Conservation (phyloP, 1,140 invertebrate genomes). For the Glossosoma conforme region DNA sequence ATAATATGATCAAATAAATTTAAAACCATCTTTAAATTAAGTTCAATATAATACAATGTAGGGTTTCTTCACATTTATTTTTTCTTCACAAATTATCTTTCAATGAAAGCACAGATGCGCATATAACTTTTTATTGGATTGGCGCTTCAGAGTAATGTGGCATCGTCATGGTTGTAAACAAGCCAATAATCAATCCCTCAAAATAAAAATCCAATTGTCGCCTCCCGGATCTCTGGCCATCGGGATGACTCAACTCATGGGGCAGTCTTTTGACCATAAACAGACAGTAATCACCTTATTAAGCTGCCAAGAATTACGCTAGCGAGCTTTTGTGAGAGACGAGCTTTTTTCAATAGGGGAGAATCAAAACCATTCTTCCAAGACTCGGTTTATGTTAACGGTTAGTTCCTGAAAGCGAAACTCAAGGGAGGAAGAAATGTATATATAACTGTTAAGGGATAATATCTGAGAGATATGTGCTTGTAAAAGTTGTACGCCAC, state of each 20-base stretch:
- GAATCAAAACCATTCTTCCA: slow-evolving; percentile 3
- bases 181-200: slow-evolving; percentile 1
- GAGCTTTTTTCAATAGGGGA: slow-evolving; percentile 6
- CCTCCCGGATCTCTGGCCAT: not conserved
- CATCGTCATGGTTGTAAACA: too few relatives aligned
- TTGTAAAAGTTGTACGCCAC: not conserved
- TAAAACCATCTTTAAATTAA: too few relatives aligned
- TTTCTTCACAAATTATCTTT: too few relatives aligned
- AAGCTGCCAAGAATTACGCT: slow-evolving; percentile 6
- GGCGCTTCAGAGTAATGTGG: too few relatives aligned
- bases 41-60: too few relatives aligned
- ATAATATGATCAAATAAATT: too few relatives aligned
- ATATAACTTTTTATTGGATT: too few relatives aligned
- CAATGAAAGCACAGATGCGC: too few relatives aligned
- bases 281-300: slow-evolving; percentile 26
- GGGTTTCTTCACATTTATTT: too few relatives aligned
- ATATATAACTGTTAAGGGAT: slow-evolving; percentile 15
- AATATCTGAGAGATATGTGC: slow-evolving; percentile 1
- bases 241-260: slow-evolving; percentile 14
- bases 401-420: slow-evolving; percentile 11
- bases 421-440: slow-evolving; percentile 9
- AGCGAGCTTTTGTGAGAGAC: slow-evolving; percentile 7
- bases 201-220: slow-evolving; percentile 22
- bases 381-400: slow-evolving; percentile 26
- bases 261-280: slow-evolving; percentile 16